Evolutionary conservation across 2,113 vertebrate genomes (phyloP), one percentile per base, ranked within the genome.

Genomic region (Cyprinodon tularosa): DNA sequence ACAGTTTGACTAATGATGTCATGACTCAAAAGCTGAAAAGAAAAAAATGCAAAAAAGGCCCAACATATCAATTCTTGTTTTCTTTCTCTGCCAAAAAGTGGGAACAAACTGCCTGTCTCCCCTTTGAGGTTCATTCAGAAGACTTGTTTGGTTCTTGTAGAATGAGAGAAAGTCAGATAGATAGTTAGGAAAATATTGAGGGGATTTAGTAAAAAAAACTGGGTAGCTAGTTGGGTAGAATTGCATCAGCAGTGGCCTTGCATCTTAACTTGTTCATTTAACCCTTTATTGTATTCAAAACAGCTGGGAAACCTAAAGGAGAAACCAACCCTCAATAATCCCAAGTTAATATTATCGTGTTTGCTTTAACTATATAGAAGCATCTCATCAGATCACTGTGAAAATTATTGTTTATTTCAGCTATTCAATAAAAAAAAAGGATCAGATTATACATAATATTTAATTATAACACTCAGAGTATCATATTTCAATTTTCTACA

Each of bases 1-100:
- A 14, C 78, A 83, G 82, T 83, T 80, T 94, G 94, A 94, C 82
- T 84, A 84, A 87, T 88, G 83, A 93, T 93, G 93, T 93, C 94
- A 88, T 88, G 83, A 66, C 92, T 91, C 87, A 89, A 93, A 95
- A 90, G 87, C 68, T 84, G 81, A 90, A 78, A 80, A 86, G 74
- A 82, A 61, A 82, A 61, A 86, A 86, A 84, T 71, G 68, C 76
- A 86, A 88, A 87, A 78, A 79, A 85, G 94, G 93, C 63, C 83
- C 92, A 82, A 75, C 74, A 71, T 66, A 80, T 83, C 0, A 75
- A 83, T 87, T 84, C 74, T 76, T 79, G 4, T 75, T 86, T 84
- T 81, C 45, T 6, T 29, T 61, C 62, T 50, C 71, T 81, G 74
- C 74, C 66, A 84, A 37, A 80, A 60, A 40, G 68, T 71, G 76